Conservation (phyloP, 1,140 invertebrate genomes). For the Drosophila simulans region DNA sequence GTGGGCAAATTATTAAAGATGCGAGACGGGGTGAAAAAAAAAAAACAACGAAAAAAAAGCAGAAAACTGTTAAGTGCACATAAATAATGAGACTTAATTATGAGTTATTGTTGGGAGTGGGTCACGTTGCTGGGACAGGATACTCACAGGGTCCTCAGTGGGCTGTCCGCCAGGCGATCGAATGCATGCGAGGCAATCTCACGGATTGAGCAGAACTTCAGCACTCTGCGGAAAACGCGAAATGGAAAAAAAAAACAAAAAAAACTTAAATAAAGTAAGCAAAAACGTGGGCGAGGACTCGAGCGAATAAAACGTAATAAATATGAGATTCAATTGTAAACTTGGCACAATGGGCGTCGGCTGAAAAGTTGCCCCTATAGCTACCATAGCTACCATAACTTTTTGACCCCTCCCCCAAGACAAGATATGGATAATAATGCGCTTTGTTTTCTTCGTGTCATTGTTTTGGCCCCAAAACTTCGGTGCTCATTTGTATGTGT, state of each 20-base stretch:
- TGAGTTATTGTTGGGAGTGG: constrained; percentile 55
- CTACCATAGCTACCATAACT: constrained; percentile 1
- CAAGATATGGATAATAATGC: constrained; percentile 39
- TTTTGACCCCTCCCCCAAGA: not conserved
- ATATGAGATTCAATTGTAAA: constrained; percentile 59
- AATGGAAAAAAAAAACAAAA: not conserved
- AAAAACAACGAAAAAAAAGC: not conserved
- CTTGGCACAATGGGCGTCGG: constrained; percentile 28
- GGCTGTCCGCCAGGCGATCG: constrained; percentile 64
- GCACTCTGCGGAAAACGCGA: constrained; percentile 46
- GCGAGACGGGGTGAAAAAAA: constrained; percentile 1
- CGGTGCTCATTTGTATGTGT: constrained; percentile 32
- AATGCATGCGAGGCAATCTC: constrained; percentile 68
- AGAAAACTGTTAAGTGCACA: constrained; percentile 67
- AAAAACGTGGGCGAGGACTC: not conserved
- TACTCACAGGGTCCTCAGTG: constrained; percentile 78
- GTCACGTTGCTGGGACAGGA: not conserved
- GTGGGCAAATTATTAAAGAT: constrained; percentile 21
- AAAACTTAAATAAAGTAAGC: constrained; percentile 1
- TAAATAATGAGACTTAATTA: constrained; percentile 77
- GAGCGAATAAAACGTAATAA: constrained; percentile 51
- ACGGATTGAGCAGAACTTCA: constrained; percentile 77
- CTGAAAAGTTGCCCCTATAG: constrained; percentile 19
- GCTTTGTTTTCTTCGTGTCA: constrained; percentile 35
- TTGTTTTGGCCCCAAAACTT: constrained; percentile 29